Percentiles rank a stretch among this genome's conserved stretches.
Evolutionary conservation across 2,888 invertebrate genomes (phyloP).

Genomic region (Lasioglossum pauxillum): DNA sequence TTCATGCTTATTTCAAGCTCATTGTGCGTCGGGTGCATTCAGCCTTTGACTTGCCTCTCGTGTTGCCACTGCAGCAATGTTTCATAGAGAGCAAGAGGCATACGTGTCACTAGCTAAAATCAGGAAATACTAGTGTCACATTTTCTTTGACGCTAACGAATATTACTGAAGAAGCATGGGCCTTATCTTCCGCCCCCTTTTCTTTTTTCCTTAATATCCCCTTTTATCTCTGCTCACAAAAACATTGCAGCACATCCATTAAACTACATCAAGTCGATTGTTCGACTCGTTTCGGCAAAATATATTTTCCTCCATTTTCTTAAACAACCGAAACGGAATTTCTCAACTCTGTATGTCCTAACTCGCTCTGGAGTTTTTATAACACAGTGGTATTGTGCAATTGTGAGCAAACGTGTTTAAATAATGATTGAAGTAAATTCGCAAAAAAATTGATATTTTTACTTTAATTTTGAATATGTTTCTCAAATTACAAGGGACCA

Average conservation of each 20-base stretch:
- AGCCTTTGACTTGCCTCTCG: constrained; percentile 81
- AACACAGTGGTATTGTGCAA: not conserved
- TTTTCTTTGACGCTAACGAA: constrained; percentile 69
- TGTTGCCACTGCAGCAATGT: constrained; percentile 71
- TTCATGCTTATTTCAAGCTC: constrained; percentile 84
- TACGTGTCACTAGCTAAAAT: constrained; percentile 63
- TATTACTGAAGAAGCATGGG: constrained; percentile 56
- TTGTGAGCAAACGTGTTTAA: not conserved
- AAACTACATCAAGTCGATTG: not conserved
- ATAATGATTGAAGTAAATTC: not conserved
- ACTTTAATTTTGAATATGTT: not conserved
- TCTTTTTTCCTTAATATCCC: not conserved
- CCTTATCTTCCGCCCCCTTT: constrained; percentile 42
- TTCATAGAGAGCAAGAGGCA: constrained; percentile 62
- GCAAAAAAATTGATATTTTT: not conserved
- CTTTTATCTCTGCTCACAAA: not conserved
- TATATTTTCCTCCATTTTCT: not conserved
- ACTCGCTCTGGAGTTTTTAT: not conserved
- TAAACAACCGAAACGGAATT: no score
- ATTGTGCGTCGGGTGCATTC: constrained; percentile 81
- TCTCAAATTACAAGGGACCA: not conserved
- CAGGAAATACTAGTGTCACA: constrained; percentile 73
- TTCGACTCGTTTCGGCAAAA: not conserved
- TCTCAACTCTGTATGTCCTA: no score
- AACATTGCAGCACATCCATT: not conserved